Conservation (phyloP, 2,888 invertebrate species). For the Plagodis pulveraria region DNA sequence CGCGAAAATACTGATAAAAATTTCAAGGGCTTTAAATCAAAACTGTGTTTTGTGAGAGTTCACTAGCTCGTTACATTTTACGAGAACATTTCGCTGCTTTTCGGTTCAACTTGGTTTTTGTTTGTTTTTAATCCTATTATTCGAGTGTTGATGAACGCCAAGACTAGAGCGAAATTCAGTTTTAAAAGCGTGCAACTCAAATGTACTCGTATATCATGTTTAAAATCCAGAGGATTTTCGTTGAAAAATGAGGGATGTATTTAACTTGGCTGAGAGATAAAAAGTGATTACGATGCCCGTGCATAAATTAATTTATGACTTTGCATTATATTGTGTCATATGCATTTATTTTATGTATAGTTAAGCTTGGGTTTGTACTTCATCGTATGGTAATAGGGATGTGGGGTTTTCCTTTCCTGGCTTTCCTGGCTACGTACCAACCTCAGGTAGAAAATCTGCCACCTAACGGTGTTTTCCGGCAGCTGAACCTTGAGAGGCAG, state of each 20-base stretch:
- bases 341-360: too few relatives aligned
- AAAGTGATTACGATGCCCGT: neutral
- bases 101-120: slow-evolving; percentile 43
- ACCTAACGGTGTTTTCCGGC: too few relatives aligned
- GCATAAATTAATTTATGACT: neutral
- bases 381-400: too few relatives aligned
- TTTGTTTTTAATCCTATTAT: slow-evolving; percentile 54
- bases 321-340: neutral
- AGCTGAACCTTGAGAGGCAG: too few relatives aligned
- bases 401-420: too few relatives aligned
- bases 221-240: slow-evolving; percentile 6
- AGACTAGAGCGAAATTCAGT: slow-evolving; percentile 31
- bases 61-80: slow-evolving; percentile 47
- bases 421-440: too few relatives aligned
- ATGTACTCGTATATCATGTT: slow-evolving; percentile 15
- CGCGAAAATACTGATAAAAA: slow-evolving; percentile 50
- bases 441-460: too few relatives aligned
- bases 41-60: slow-evolving; percentile 45
- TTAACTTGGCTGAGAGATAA: neutral
- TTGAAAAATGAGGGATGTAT: slow-evolving; percentile 8
- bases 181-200: slow-evolving; percentile 28
- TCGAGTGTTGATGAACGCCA: slow-evolving; percentile 36
- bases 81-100: slow-evolving; percentile 43
- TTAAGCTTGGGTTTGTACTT: too few relatives aligned
- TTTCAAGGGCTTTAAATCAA: slow-evolving; percentile 57